These are phyloP conservation scores for Eospalax fontanierii DNA, from an alignment of 2,797 vertebrate species.

Conservation along the genomic window DNA sequence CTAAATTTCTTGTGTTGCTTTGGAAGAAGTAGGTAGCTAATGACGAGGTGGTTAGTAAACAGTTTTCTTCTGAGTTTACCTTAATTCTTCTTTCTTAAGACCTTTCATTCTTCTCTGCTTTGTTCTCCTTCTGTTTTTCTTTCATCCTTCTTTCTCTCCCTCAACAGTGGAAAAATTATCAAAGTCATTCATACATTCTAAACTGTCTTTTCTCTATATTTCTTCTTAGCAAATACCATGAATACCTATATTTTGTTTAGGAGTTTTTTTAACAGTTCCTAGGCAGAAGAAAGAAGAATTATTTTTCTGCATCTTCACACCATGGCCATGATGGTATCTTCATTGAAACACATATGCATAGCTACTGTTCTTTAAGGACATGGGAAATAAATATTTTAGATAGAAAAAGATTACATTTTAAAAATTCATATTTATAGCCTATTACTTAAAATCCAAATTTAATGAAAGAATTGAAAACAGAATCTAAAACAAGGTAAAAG, in stretches of 20 bases:
- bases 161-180: background rate
- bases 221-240: background rate
- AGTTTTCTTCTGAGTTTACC: background rate
- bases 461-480: slow-evolving; percentile 61
- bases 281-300: background rate
- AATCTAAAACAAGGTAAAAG: slow-evolving; percentile 50
- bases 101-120: background rate
- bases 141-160: background rate
- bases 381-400: slow-evolving; percentile 70
- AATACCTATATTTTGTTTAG: background rate
- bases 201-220: background rate
- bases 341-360: slow-evolving; percentile 19
- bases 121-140: background rate
- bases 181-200: background rate
- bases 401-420: slow-evolving; percentile 64
- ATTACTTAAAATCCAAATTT: slow-evolving; percentile 48
- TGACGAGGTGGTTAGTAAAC: background rate
- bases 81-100: background rate
- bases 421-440: slow-evolving; percentile 66
- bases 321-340: background rate
- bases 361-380: slow-evolving; percentile 13
- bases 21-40: background rate
- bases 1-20: background rate
- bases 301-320: background rate
- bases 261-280: background rate